phyloP scores from a whole-genome alignment of 2,888 invertebrate species.

The Heteromyza rotundicornis region DNA sequence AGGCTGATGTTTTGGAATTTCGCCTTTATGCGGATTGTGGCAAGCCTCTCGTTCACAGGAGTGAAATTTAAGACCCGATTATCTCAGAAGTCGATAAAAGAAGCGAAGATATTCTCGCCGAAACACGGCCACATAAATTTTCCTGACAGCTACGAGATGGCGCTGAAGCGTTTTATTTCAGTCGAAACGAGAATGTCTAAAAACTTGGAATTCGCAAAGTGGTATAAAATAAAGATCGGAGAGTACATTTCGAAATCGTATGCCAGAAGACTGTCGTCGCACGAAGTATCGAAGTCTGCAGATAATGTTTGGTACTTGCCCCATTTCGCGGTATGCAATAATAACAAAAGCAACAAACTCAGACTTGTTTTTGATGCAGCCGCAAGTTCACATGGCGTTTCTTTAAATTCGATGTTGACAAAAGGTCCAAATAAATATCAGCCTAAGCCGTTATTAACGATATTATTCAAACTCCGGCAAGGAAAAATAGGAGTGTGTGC shows the following conservation, averaged over 20 bases:
- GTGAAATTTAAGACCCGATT: neutral
- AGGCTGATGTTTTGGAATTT: neutral
- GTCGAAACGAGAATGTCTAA: conserved; percentile 16
- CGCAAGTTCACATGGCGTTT: conserved; percentile 16
- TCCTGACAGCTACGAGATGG: conserved; percentile 19
- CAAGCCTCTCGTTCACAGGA: too few species aligned
- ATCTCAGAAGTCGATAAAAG: conserved; percentile 8
- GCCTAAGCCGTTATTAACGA: conserved; percentile 21
- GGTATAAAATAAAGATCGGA: neutral
- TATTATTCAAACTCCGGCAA: conserved; percentile 29
- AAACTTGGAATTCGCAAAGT: neutral
- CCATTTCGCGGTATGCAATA: conserved; percentile 20
- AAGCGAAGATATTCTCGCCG: neutral
- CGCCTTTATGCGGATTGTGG: neutral
- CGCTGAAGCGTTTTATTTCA: conserved; percentile 16
- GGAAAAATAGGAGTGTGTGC: conserved; percentile 25
- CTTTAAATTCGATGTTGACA: conserved; percentile 23
- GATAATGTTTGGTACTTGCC: conserved; percentile 10
- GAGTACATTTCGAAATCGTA: conserved; percentile 7
- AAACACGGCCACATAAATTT: neutral
- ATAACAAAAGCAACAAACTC: conserved; percentile 22
- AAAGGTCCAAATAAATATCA: conserved; percentile 25
- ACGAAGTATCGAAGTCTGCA: neutral
- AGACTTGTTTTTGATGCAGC: conserved; percentile 28
- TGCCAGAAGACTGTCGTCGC: neutral